These are phyloP conservation scores for Anolis sagrei DNA, from an alignment of 2,113 vertebrate species.

Conservation along the genomic window DNA sequence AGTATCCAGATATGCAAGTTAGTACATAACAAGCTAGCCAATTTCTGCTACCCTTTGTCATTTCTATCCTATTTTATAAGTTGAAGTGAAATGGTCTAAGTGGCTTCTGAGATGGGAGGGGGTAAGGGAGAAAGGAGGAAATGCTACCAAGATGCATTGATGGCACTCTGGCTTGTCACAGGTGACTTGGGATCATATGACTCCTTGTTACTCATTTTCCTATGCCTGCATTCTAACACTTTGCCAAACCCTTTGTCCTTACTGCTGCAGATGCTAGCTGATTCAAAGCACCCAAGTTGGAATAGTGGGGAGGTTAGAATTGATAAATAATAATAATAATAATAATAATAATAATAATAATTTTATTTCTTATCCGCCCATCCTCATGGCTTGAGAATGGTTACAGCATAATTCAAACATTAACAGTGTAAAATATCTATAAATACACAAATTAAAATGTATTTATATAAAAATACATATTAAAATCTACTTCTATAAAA, in stretches of 20 bases:
- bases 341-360: too few species aligned
- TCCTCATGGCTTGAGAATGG: too few species aligned
- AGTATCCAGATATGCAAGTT: neutral
- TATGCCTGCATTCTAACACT: neutral
- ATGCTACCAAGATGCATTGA: neutral
- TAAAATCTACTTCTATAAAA: too few species aligned
- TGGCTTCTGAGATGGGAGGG: neutral
- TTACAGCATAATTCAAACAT: too few species aligned
- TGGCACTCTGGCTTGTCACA: neutral
- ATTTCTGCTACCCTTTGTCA: neutral
- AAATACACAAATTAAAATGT: too few species aligned
- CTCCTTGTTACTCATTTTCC: neutral
- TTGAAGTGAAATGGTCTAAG: neutral
- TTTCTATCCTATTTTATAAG: neutral
- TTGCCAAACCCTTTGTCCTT: neutral
- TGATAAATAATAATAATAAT: too few species aligned
- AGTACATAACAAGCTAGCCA: neutral
- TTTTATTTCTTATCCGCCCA: too few species aligned
- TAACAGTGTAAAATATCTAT: too few species aligned
- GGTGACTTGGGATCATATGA: too few species aligned
- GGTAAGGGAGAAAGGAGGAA: neutral
- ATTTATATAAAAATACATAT: too few species aligned
- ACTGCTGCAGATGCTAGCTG: neutral
- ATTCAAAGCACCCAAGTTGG: too few species aligned
- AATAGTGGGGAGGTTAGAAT: too few species aligned